Evolutionary conservation across 2,797 vertebrate genomes (phyloP), one percentile per base, ranked within the genome.

Genomic region (Scomberomorus guttatus): DNA sequence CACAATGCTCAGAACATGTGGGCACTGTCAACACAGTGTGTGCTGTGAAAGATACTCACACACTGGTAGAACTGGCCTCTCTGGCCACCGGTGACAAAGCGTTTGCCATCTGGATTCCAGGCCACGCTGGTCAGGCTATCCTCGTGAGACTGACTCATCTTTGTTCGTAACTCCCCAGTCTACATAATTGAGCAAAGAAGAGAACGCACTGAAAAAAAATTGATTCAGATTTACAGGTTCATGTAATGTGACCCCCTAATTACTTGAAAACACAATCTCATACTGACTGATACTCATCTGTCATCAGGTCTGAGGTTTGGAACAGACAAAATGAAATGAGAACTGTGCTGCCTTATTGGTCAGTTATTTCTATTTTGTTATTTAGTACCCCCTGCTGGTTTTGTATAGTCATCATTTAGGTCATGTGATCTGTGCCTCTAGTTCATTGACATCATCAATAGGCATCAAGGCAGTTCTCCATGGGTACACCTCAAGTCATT

Each of bases 61-160:
- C 98, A 99, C 92, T 99, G 98, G 87, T 99, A 99, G 94, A 99
- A 99, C 92, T 99, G 98, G 52, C 98, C 98, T 78, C 98, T 96
- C 85, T 99, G 98, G 32, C 98, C 98, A 7, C 98, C 98, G 0
- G 98, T 99, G 86, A 99, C 97, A 65, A 99, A 99, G 86, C 98
- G 97, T 73, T 99, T 99, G 69, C 98, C 97, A 74, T 99, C 98
- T 79, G 98, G 97, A 93, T 99, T 99, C 98, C 98, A 99, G 83
- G 98, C 97, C 84, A 98, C 98, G 0, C 97, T 98, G 62, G 98
- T 99, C 94, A 99, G 94, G 92, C 98, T 99, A 90, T 99, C 98
- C 94, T 99, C 98, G 27, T 98, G 98, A 84, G 98, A 99, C 32
- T 99, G 98, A 91, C 97, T 98, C 97, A 99, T 99, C 95, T 99